phyloP scores from a whole-genome alignment of 2,797 vertebrate species.

The Karalla daura region DNA sequence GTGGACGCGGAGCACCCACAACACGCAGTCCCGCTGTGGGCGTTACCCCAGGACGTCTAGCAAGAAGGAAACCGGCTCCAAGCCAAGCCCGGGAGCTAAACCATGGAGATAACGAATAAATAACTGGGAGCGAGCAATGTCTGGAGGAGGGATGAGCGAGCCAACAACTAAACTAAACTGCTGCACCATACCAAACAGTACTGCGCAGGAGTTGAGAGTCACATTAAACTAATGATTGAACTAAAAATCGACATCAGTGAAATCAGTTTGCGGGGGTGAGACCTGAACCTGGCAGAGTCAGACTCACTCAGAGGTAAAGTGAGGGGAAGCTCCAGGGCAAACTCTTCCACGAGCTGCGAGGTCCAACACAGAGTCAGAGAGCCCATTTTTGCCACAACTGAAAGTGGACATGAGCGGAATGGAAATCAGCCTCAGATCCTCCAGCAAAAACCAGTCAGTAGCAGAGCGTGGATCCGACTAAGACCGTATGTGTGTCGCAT shows the following conservation, averaged over 20 bases:
- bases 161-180: constrained; percentile 40
- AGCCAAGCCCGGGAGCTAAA: background rate
- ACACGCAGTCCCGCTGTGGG: constrained; percentile 12
- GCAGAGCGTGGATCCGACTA: too few species aligned
- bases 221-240: background rate
- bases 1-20: constrained; percentile 5
- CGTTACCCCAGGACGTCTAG: background rate
- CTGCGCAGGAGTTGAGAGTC: background rate
- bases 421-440: too few species aligned
- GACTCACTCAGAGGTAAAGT: constrained; percentile 40
- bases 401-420: too few species aligned
- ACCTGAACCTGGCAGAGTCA: constrained; percentile 47
- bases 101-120: constrained; percentile 3
- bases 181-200: constrained; percentile 11
- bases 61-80: constrained; percentile 1
- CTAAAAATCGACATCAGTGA: background rate
- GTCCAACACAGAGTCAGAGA: background rate
- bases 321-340: background rate
- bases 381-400: too few species aligned
- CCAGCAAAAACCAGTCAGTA: too few species aligned
- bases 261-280: background rate
- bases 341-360: background rate
- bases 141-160: constrained; percentile 29
- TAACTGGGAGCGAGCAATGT: constrained; percentile 13
- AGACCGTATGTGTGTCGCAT: too few species aligned